Base-by-base conservation (phyloP, 2,888 invertebrate genomes). In the Mesorhabditis belari region DNA sequence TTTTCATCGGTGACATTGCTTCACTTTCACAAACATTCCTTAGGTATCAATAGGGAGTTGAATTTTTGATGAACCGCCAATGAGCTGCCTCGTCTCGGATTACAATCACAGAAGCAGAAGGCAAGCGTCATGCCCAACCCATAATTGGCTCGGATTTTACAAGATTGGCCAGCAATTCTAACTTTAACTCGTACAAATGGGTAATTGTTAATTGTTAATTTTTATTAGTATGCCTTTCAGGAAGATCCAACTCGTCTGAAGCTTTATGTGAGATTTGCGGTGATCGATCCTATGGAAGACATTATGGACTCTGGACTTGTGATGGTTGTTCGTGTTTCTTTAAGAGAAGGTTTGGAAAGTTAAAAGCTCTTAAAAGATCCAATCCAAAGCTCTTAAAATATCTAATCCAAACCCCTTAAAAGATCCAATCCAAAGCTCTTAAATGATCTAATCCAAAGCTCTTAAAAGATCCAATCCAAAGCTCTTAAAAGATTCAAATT, bases 321-420 rank as follows among this genome's bases (percentile, higher is more conserved):
- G 91, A 91, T 79, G 91, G 91, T 0, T 91, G 91, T 80, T 89
- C 90, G 57, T 91, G 91, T 76, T 91, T 91, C 82, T 91, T 91
- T 83, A 91, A 91, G 81, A 85, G 91, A 71, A 89, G 89, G 63
- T 61, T 24, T 29, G 5, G 27, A 21, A 4, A 25, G 26, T 12
- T 17, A 12, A 25, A 17, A 55, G 23, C 24, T 17, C 12, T 6
- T 12, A 9, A 24, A 23, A 26, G 12, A 26, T 12, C 35, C 35
- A 35, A 35, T 12, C 35, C 35, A 35, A 35, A 35, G 9, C 17
- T 35, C 17, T 6, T n/a, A n/a, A n/a, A n/a, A n/a, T n/a, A n/a
- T n/a, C n/a, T n/a, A 25, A 55, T 12, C 12, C 6, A 25, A 17
- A 55, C 9, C 24, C 12, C 12, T 6, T 12, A 9, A 24, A 23